Conservation (phyloP, 2,113 vertebrate species). For the Pygoscelis antarcticus region DNA sequence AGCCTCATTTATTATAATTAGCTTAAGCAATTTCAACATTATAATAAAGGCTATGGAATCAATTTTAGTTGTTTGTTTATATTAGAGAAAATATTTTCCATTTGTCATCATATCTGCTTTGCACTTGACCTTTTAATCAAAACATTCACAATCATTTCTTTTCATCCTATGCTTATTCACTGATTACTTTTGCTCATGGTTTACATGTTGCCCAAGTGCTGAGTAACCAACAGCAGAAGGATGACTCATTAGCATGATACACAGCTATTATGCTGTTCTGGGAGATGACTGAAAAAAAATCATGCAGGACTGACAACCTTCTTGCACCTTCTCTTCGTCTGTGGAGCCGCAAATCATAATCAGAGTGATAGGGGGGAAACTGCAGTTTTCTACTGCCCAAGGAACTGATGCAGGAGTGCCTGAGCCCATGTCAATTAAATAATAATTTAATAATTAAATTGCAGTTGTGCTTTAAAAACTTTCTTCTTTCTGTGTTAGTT, state of each 20-base stretch:
- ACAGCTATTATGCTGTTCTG: not conserved
- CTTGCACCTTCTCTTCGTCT: not conserved
- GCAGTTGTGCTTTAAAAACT: not conserved
- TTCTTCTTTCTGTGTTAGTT: not conserved
- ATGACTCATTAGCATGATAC: not conserved
- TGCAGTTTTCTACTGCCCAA: not conserved
- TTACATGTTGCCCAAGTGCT: not conserved
- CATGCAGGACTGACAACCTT: not conserved
- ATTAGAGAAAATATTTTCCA: slow-evolving; percentile 45
- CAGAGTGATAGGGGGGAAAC: not conserved
- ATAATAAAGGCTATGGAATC: not conserved
- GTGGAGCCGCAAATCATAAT: not conserved
- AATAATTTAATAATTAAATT: no score
- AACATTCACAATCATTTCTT: not conserved
- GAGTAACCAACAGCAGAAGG: not conserved
- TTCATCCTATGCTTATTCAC: not conserved
- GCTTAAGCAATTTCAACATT: slow-evolving; percentile 11
- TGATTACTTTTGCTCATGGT: not conserved
- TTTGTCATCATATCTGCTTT: slow-evolving; percentile 3
- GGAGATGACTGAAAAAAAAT: not conserved
- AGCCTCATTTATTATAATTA: slow-evolving; percentile 56
- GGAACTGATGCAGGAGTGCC: not conserved
- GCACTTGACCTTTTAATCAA: slow-evolving; percentile 59
- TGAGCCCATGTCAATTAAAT: not conserved
- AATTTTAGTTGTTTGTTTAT: slow-evolving; percentile 16